Evolutionary conservation across 2,888 invertebrate species (phyloP), one percentile per base, ranked within the genome.

Genomic region (Drosophila pullipes): DNA sequence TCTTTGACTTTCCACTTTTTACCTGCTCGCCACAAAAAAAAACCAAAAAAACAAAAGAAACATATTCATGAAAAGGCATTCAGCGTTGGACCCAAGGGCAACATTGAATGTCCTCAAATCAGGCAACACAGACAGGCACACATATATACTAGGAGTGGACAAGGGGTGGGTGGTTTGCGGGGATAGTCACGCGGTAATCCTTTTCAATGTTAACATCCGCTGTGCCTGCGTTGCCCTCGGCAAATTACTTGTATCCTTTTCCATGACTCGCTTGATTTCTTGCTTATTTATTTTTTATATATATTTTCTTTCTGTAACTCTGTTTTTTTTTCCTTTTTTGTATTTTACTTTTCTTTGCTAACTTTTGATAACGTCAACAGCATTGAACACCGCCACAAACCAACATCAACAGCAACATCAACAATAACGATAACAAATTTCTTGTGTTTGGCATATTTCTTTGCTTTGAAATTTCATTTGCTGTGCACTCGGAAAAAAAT

Each of bases 231-330:
- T 86, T 81, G 89, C 91, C 91, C 72, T 76, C 68, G 82, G 91
- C 89, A 87, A 87, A 86, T 87, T 88, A 83, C 87, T 89, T 91
- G 88, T 87, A 87, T 89, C 91, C 90, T 85, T 90, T 90, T 83
- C 75, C 73, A 78, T 85, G 82, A 85, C 85, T 82, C 73, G 76
- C 80, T 78, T 82, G 83, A 76, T 88, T 82, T 80, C 69, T 72
- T 41, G 33, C 64, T 64, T 59, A 54, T 57, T 55, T 78, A 58
- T 64, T 65, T 61, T 44, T 1, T 47, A 47, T 25, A 47, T 25
- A 47, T 25, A 44, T 58, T 44, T 58, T 30, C 16, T 30, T 18
- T 16, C 22, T 54, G 22, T 16, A 22, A 25, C 9, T 47, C 28
- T 18, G 50, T 18, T 9, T 37, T 25, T 41, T 28, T 65, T 25